These are phyloP conservation scores for Misgurnus mizolepis DNA, from an alignment of 2,113 vertebrate genomes.

Conservation along the genomic window DNA sequence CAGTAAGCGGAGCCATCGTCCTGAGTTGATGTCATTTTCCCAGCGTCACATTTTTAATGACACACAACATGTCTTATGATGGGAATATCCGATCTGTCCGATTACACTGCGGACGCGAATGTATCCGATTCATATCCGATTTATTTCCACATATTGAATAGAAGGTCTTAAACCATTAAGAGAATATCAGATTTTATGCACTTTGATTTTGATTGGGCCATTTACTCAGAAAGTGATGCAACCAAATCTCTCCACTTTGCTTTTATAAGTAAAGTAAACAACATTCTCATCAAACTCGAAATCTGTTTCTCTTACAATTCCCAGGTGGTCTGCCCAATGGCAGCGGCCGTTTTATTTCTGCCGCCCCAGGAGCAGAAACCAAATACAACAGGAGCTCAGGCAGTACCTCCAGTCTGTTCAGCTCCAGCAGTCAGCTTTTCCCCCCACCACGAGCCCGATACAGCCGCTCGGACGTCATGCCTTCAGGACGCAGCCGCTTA, in stretches of 20 bases:
- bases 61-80: too few species aligned
- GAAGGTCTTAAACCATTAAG: too few species aligned
- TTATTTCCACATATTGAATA: too few species aligned
- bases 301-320: not conserved
- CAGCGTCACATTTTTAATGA: too few species aligned
- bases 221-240: not conserved
- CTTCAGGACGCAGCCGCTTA: slow-evolving; percentile 93
- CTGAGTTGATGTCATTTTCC: too few species aligned
- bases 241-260: not conserved
- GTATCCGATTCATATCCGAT: too few species aligned
- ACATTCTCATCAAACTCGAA: not conserved
- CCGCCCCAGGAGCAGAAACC: slow-evolving; percentile 94
- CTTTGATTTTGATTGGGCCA: not conserved
- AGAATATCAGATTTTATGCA: too few species aligned
- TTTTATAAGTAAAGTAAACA: not conserved
- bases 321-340: slow-evolving; percentile 94
- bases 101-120: too few species aligned
- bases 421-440: slow-evolving; percentile 95
- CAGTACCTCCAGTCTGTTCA: slow-evolving; percentile 94
- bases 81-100: too few species aligned
- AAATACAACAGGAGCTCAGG: slow-evolving; percentile 96
- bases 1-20: too few species aligned
- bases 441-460: slow-evolving; percentile 95
- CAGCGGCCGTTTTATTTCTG: slow-evolving; percentile 95
- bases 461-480: slow-evolving; percentile 97